Evolutionary conservation across 1,140 invertebrate species (phyloP), one percentile per base, ranked within the genome.

Genomic region (Heliconius hermathena): DNA sequence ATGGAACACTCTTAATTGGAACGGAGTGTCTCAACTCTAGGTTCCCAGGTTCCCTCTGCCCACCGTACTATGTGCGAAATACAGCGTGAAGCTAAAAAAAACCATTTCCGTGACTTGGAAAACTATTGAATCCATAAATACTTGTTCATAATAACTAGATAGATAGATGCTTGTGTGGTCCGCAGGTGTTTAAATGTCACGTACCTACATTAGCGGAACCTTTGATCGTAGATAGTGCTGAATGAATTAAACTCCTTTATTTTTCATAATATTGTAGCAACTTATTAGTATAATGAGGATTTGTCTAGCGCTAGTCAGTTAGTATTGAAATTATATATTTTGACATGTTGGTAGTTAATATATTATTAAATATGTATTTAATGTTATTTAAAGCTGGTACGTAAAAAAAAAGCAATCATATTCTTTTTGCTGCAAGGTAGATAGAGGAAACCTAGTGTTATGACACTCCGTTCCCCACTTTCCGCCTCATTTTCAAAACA

Each of bases 101-200:
- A 66, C 26, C 3, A 66, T 26, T 66, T 66, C 11, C 26, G 57
- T 3, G 60, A 66, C 60, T 29, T 66, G 26, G 11, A 66, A 66
- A 29, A 66, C 26, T 26, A 13, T 66, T 66, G 54, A 29, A 66
- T 29, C 3, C 60, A 29, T 57, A 57, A n/a, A 57, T 20, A 72
- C n/a, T 33, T 71, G 54, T 71, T 72, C 16, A 36, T 18, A 41
- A 72, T 66, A 46, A 38, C 70, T 57, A 70, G 76, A 16, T 33
- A 70, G 76, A 16, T 54, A 60, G 57, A 76, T 22, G 4, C 26
- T 13, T 76, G 79, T 80, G 79, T 80, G 79, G 79, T 80, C 79
- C 16, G 79, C 79, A 81, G 79, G 79, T 81, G 79, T 54, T 74
- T 52, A 81, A 81, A 81, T 75, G 79, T 81, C 79, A 73, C 22